A percentile compares a stretch with the other conserved stretches of the same genome.
Conservation (phyloP, 2,888 invertebrate genomes). For the Frankliniella intonsa region DNA sequence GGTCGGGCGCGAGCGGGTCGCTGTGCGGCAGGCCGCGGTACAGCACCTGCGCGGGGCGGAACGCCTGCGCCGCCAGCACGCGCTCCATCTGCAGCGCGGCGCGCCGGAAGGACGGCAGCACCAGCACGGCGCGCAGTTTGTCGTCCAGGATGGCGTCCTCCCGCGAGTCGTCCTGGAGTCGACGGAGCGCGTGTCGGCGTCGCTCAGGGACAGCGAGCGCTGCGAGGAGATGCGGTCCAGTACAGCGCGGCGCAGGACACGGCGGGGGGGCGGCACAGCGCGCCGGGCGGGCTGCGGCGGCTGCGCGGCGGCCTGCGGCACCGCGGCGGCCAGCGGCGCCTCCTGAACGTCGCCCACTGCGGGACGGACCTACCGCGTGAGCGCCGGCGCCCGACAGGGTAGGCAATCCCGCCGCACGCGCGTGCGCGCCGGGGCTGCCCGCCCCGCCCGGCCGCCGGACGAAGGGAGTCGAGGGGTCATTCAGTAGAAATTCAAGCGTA, state of each 20-base stretch:
- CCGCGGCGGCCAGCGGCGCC: too few relatives aligned
- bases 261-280: background rate
- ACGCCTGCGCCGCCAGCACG: background rate
- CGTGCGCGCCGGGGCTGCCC: too few relatives aligned
- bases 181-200: conserved; percentile 9
- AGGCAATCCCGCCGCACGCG: too few relatives aligned
- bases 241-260: background rate
- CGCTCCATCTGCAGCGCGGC: conserved; percentile 14
- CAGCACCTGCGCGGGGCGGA: conserved; percentile 52
- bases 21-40: conserved; percentile 61
- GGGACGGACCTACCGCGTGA: too few relatives aligned
- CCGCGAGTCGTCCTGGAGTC: conserved; percentile 1
- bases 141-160: background rate
- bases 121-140: background rate
- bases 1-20: conserved; percentile 59
- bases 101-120: conserved; percentile 4
- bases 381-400: too few relatives aligned
- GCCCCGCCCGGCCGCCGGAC: too few relatives aligned
- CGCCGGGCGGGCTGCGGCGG: background rate
- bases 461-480: too few relatives aligned
- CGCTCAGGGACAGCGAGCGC: conserved; percentile 11
- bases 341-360: background rate
- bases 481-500: too few relatives aligned
- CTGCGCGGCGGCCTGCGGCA: background rate
- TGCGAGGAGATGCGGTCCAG: conserved; percentile 23